Conservation (phyloP, 2,797 vertebrate genomes). For the Macrochelys suwanniensis region DNA sequence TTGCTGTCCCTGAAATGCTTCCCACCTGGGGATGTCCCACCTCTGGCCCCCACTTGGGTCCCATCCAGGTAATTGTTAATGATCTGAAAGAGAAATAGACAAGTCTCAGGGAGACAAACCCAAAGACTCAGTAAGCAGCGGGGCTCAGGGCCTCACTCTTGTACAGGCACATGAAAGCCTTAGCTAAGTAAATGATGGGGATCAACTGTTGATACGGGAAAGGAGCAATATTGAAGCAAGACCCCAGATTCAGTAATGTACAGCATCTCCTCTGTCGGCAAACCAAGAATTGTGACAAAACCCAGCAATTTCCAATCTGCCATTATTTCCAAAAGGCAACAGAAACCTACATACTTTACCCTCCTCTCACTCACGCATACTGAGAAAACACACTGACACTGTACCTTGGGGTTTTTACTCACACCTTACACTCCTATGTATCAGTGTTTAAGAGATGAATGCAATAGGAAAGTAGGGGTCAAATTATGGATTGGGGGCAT, state of each 20-base stretch:
- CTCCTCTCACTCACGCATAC: rapidly evolving
- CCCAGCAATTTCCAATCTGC: background rate
- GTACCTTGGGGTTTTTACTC: rapidly evolving
- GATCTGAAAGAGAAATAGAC: conserved; percentile 81
- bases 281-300: background rate
- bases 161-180: rapidly evolving
- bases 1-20: conserved; percentile 91
- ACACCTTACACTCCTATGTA: background rate
- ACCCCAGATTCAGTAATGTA: background rate
- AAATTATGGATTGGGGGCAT: rapidly evolving
- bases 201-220: rapidly evolving
- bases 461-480: background rate
- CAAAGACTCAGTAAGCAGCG: background rate
- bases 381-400: rapidly evolving
- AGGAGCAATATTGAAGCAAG: background rate
- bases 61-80: conserved; percentile 86
- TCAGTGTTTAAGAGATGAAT: rapidly evolving
- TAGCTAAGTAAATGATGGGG: background rate
- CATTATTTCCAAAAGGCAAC: background rate
- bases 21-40: conserved; percentile 66
- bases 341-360: background rate
- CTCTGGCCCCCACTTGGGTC: background rate
- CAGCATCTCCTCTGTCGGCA: background rate
- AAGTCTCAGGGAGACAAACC: background rate
- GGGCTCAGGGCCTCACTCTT: rapidly evolving